Conservation (phyloP, 2,888 invertebrate genomes). For the Homarus gammarus region DNA sequence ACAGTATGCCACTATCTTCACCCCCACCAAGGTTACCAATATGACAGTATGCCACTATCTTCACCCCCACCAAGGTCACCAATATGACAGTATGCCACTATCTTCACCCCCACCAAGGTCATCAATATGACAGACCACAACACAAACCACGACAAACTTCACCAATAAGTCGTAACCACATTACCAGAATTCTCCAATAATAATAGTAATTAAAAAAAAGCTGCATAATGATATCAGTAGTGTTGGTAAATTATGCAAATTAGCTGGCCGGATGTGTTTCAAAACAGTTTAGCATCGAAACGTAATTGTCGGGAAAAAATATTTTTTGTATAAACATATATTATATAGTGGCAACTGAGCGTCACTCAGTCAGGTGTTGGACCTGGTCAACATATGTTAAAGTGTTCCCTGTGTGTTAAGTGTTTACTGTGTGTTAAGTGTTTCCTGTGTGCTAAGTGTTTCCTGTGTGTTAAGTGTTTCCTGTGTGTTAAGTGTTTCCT, state of each 20-base stretch:
- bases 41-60: not conserved
- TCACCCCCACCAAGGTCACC: not conserved
- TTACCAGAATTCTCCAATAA: slow-evolving; percentile 25
- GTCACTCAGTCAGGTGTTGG: too few species aligned
- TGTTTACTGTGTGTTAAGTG: too few species aligned
- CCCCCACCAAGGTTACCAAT: not conserved
- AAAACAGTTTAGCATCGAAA: slow-evolving; percentile 30
- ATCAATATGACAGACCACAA: too few species aligned
- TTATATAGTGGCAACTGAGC: too few species aligned
- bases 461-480: too few species aligned
- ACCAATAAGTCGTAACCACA: slow-evolving; percentile 11
- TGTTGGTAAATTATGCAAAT: slow-evolving; percentile 51
- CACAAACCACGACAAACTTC: not conserved
- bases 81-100: too few species aligned
- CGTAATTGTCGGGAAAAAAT: slow-evolving; percentile 34
- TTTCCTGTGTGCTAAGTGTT: too few species aligned
- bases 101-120: too few species aligned
- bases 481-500: too few species aligned
- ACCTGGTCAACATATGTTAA: too few species aligned
- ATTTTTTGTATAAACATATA: slow-evolving; percentile 25
- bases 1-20: not conserved
- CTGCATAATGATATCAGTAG: slow-evolving; percentile 41
- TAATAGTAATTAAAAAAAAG: slow-evolving; percentile 31
- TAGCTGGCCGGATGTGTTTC: slow-evolving; percentile 34
- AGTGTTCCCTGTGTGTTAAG: too few species aligned